Evolutionary conservation across 2,797 vertebrate genomes (phyloP).

Genomic region (Crocodylus rhombifer): DNA sequence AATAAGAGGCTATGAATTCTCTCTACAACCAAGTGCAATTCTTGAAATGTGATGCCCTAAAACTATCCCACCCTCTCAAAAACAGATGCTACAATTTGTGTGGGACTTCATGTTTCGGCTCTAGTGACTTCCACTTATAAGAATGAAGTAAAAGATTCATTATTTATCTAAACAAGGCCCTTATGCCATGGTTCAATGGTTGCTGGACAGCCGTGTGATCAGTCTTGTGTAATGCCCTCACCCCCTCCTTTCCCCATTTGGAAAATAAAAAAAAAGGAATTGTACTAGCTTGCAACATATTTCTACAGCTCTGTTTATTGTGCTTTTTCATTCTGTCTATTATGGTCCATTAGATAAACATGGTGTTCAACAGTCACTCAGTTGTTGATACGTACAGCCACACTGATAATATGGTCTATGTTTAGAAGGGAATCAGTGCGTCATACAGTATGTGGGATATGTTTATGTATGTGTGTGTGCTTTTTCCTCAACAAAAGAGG

Average conservation of each 20-base stretch:
- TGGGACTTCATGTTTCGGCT: conserved; percentile 62
- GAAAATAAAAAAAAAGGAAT: conserved; percentile 58
- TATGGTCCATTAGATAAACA: conserved; percentile 76
- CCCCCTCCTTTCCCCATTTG: conserved; percentile 51
- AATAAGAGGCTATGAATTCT: conserved; percentile 47
- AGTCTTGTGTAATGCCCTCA: conserved; percentile 73
- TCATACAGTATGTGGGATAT: conserved; percentile 53
- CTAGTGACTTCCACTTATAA: conserved; percentile 69
- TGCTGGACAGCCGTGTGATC: conserved; percentile 68
- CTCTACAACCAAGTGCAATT: conserved; percentile 49
- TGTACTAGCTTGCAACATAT: conserved; percentile 64
- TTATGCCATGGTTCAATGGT: conserved; percentile 63
- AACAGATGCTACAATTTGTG: conserved; percentile 65
- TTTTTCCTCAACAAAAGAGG: conserved; percentile 43
- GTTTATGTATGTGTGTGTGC: conserved; percentile 40
- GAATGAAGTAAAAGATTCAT: conserved; percentile 73
- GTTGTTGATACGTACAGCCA: conserved; percentile 45
- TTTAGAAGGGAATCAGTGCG: conserved; percentile 69
- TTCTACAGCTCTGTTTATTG: conserved; percentile 73
- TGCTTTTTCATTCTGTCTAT: conserved; percentile 54
- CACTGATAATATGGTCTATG: conserved; percentile 66
- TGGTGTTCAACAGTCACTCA: conserved; percentile 60
- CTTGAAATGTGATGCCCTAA: conserved; percentile 68
- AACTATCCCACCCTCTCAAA: conserved; percentile 45
- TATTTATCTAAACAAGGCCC: conserved; percentile 77